phyloP scores from a whole-genome alignment of 2,797 vertebrate genomes.

The Labroides dimidiatus region DNA sequence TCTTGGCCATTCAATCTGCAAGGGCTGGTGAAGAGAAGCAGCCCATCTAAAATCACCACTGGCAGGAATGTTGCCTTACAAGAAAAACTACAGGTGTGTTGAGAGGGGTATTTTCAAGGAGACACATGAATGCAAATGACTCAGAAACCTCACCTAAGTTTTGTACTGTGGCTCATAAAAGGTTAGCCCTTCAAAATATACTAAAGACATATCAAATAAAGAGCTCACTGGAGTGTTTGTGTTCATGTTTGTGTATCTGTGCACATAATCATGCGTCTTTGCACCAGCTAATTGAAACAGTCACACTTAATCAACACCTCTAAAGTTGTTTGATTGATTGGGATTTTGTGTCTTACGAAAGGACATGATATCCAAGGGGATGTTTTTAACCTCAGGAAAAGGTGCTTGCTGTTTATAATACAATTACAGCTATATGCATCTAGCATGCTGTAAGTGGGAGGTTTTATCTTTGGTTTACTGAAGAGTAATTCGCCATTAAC shows the following conservation, averaged over 20 bases:
- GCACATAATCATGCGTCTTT: background rate
- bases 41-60: no score
- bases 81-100: no score
- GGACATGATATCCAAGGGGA: background rate
- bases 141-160: no score
- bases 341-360: background rate
- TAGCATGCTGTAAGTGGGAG: background rate
- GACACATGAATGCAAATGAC: no score
- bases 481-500: background rate
- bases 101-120: no score
- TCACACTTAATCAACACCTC: conserved; percentile 23
- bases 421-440: background rate
- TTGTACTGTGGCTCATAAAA: no score
- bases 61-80: no score
- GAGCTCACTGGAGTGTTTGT: background rate
- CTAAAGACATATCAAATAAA: background rate
- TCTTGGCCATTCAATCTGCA: no score
- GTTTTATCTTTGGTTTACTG: background rate
- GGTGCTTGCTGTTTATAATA: background rate
- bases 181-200: background rate
- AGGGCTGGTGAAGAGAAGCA: no score
- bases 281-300: background rate
- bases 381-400: background rate
- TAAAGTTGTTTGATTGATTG: background rate
- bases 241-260: background rate